Base-by-base conservation (phyloP, 2,888 invertebrate species). In the Pinctada fucata region DNA sequence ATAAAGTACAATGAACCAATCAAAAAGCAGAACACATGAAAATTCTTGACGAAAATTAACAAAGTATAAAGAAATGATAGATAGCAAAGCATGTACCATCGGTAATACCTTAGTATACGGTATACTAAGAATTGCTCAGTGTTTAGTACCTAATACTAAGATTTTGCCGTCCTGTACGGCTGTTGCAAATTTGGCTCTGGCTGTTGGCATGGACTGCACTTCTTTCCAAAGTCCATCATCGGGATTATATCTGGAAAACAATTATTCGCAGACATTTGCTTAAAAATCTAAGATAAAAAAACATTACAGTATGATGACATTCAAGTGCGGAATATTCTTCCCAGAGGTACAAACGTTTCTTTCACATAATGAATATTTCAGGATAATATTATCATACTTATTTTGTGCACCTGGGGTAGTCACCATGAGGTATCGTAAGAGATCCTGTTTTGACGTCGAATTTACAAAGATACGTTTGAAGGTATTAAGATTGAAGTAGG, bases 191-290 rank as follows among this genome's bases (percentile, higher is more conserved):
- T 88, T 88, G 16, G 87, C 82, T 13, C 88, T 82, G 13, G 88
- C 84, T n/a, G 82, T 79, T n/a, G 82, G 72, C 78, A 89, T 79
- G 0, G 86, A 82, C 1, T 85, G 64, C 50, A 86, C 83, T 68
- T 86, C 83, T 10, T 83, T 76, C 89, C 89, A 89, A n/a, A 83
- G 72, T 31, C 83, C 84, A 68, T 88, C 86, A n/a, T 81, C 82
- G 2, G 88, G 86, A 73, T 88, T 87, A 79, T 85, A 88, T 68
- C 89, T 89, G 82, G 45, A 80, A 83, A 10, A 72, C 8, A 58
- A 58, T 6, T 31, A 31, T 31, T 31, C 31, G 31, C 31, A 31
- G 6, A 3, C 16, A 4, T 64, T 16, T 64, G 16, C 13, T 64
- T 64, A 64, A 64, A 64, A 5, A 4, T 64, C 16, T 64, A 4